Base-by-base conservation (phyloP, 2,113 vertebrate genomes). In the Cyanistes caeruleus region DNA sequence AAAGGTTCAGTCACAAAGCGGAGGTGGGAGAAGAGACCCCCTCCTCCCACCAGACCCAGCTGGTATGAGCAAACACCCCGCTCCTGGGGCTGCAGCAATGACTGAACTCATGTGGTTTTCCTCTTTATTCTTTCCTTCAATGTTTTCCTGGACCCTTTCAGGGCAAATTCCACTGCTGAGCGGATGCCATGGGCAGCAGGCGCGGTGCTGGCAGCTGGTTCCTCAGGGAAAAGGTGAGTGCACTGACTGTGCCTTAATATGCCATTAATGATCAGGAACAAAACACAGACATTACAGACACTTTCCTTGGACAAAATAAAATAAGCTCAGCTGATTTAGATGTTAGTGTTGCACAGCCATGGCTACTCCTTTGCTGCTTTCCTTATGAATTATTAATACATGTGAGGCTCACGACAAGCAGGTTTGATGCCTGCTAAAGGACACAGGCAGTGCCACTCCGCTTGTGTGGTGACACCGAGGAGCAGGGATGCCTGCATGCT, bases 281-380 rank as follows among this genome's bases (percentile, higher is more conserved):
- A 88, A 88, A 31, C n/a, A 64, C 48, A 81, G 77, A 65, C 35
- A 30, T 41, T 74, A 52, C 72, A 64, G 48, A 28, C 1, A 6
- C 62, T 80, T 80, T 93, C 82, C 79, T 94, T 49, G 53, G 63
- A 82, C 64, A 80, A 95, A 86, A 89, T 37, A 39, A 80, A 83
- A 91, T 76, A 77, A 90, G 72, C 28, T 55, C 53, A 23, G 19
- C 28, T 82, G 49, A 95, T 87, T 92, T 75, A 84, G 53, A 63
- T 67, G 68, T 90, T 60, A 64, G 31, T 22, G 27, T 75, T 43
- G n/a, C 58, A 56, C 37, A n/a, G 30, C 15, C 5, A 0, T 41
- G 27, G 31, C 49, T 70, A 22, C 79, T 93, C 49, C 55, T 95
- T 62, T 55, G 24, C 43, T 68, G 31, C 25, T 68, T 76, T 77